A percentile compares a stretch with the other conserved stretches of the same genome.
These are phyloP conservation scores for Tachina grossa DNA, from an alignment of 2,888 invertebrate genomes.

Conservation along the genomic window DNA sequence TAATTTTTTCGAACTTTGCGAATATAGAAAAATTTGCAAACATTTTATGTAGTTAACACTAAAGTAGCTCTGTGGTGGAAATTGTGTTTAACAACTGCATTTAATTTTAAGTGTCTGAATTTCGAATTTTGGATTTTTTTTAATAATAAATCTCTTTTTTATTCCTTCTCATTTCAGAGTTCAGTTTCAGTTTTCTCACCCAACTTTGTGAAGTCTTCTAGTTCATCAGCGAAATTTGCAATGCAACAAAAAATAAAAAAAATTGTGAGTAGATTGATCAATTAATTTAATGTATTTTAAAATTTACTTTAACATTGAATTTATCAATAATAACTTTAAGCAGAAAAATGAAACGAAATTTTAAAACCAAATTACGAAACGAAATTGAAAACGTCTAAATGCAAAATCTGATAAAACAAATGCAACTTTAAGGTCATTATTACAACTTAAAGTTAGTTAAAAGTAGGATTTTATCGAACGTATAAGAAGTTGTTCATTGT, in stretches of 20 bases:
- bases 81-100: too few relatives aligned
- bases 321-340: conserved; percentile 8
- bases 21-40: not conserved
- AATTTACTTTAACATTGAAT: conserved; percentile 12
- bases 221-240: conserved; percentile 1
- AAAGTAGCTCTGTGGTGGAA: not conserved
- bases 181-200: conserved; percentile 65
- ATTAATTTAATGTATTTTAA: conserved; percentile 4
- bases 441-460: too few relatives aligned
- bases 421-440: not conserved
- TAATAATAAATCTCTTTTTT: conserved; percentile 7
- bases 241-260: not conserved
- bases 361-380: not conserved
- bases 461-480: too few relatives aligned
- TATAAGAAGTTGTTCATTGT: too few relatives aligned
- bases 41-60: not conserved
- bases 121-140: conserved; percentile 9
- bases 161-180: conserved; percentile 49
- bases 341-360: not conserved
- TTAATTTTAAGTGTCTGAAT: too few relatives aligned
- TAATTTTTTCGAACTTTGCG: not conserved
- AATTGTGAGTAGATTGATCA: conserved; percentile 33
- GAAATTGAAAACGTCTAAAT: not conserved
- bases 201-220: conserved; percentile 68
- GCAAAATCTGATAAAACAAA: not conserved